Base-by-base conservation (phyloP, 2,888 invertebrate genomes). In the Lasioglossum zephyrum region DNA sequence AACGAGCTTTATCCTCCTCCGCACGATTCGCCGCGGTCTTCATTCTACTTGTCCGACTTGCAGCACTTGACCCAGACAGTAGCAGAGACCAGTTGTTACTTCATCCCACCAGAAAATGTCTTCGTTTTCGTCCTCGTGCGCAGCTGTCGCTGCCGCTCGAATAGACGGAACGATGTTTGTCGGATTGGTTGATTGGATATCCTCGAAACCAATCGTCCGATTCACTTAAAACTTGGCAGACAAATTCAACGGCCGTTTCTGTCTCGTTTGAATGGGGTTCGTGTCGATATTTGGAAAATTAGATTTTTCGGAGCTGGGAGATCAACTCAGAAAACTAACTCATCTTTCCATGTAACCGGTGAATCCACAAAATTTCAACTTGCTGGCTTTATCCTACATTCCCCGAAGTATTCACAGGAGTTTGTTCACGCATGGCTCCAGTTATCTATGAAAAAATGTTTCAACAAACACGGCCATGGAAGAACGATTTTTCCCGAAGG, bases 1-100 rank as follows among this genome's bases (percentile, higher is more conserved):
- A 26, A 47, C 79, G 49, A 47, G 63, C 70, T 31, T 53, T 31
- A 49, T 41, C 66, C 63, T 75, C 39, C 75, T 80, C 75, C 31
- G 36, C 66, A 60, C 60, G 60, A 60, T 66, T 36, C 66, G 66
- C 66, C 36, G 22, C 66, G 22, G 22, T 66, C 66, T 36, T 66
- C 66, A 36, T 66, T 66, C 22, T 8, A 18, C 36, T 36, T 31
- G 60, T 60, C 60, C 60, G 60, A 66, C 66, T 36, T 66, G 31
- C 66, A 8, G 18, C 36, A 66, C 66, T 36, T 66, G 60, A 60
- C 60, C 60, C 31, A 60, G 60, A 60, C 60, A 53, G 53, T 26
- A 2, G 13, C 26, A 5, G 11, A 26, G 60, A 11, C 60, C 60
- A 13, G 26, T 60, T 60, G 60, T 60, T 60, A 60, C 60, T 26